Evolutionary conservation across 2,888 invertebrate genomes (phyloP), one percentile per base, ranked within the genome.

Genomic region (Cephus rjabovi): DNA sequence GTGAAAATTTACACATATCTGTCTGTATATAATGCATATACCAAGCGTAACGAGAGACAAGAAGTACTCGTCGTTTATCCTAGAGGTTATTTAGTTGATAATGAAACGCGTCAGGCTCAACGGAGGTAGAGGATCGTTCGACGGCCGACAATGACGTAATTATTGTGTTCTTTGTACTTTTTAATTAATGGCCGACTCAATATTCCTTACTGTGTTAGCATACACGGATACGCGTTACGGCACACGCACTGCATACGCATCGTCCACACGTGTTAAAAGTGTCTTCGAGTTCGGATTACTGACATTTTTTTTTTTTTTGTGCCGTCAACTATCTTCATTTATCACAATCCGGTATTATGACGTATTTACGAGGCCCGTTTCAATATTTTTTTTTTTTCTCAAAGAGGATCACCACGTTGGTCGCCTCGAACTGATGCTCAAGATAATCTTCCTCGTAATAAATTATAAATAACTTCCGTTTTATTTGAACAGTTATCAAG

Each of bases 351-450:
- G 9, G 23, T 56, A 9, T 56, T 23, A 9, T 9, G 23, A 23
- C 23, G 56, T 56, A 56, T 56, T 9, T 23, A 23, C 56, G 56
- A n/a, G n/a, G 56, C 23, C 23, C 23, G 56, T 9, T 56, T 56
- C 23, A 23, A 56, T 40, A 40, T 40, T 40, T 40, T 23, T 15
- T 40, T 23, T 15, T 40, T 37, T 56, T 56, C 23, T 56, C 23
- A 56, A 56, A 9, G 56, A 56, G 56, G 56, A 56, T 56, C 56
- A 56, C 56, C 56, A 56, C 56, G 23, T 56, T 56, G 56, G 56
- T 56, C 56, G 56, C 76, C 37, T 37, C n/a, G 23, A 74, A 77
- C 74, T 75, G 73, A 81, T 81, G 79, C 79, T 79, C 79, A 79
- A 77, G 75, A 75, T 68, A 37, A 80, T 77, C 75, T 81, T 81